These are phyloP conservation scores for Hemistola chrysoprasaria DNA, from an alignment of 2,888 invertebrate genomes.

Conservation along the genomic window DNA sequence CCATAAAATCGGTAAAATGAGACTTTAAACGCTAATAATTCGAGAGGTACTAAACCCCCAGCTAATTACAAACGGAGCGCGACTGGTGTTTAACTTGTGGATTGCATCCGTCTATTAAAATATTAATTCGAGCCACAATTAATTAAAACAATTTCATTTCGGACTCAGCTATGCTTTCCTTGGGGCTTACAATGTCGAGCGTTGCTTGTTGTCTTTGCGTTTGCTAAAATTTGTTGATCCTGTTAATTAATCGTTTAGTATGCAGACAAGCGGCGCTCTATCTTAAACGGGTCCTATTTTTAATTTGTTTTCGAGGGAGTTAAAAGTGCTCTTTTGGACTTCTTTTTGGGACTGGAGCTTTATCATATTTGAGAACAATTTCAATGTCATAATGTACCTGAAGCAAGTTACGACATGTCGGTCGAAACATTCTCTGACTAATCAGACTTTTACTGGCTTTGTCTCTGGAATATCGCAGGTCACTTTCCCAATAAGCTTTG, in stretches of 20 bases:
- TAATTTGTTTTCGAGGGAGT: slow-evolving; percentile 30
- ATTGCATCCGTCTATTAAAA: slow-evolving; percentile 34
- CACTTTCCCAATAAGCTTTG: no score
- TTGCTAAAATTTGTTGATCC: slow-evolving; percentile 66
- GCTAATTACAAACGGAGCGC: slow-evolving; percentile 11
- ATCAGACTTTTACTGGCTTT: no score
- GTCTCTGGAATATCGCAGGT: no score
- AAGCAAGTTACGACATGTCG: no score
- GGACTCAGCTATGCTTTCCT: slow-evolving; percentile 51
- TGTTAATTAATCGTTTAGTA: slow-evolving; percentile 76
- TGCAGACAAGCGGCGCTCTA: slow-evolving; percentile 54
- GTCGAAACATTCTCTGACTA: no score
- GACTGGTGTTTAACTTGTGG: slow-evolving; percentile 6
- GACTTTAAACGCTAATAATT: slow-evolving; percentile 9
- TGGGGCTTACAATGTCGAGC: slow-evolving; percentile 47
- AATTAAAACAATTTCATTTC: slow-evolving; percentile 51
- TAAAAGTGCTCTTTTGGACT: slow-evolving; percentile 17
- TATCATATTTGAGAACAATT: slow-evolving; percentile 35
- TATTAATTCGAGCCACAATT: slow-evolving; percentile 45
- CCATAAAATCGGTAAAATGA: no score
- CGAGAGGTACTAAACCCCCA: slow-evolving; percentile 1
- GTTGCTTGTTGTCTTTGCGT: slow-evolving; percentile 52
- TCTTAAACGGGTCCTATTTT: slow-evolving; percentile 46
- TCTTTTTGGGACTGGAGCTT: slow-evolving; percentile 38
- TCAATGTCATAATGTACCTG: slow-evolving; percentile 30